These are phyloP conservation scores for Sylvia atricapilla DNA, from an alignment of 2,113 vertebrate genomes.

Conservation along the genomic window DNA sequence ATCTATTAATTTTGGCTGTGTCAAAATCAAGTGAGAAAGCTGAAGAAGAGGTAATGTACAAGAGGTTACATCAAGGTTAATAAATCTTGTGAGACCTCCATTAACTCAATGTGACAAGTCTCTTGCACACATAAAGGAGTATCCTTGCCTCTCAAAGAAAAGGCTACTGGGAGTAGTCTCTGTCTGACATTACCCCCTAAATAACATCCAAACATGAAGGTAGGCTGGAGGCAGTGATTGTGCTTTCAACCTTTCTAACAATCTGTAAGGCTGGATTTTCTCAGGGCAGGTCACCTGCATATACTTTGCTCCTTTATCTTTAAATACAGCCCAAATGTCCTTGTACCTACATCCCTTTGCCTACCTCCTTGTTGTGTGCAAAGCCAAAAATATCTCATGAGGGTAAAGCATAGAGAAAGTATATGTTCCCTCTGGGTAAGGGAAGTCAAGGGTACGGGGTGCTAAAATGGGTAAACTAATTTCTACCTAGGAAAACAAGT, in stretches of 20 bases:
- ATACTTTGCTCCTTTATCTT: neutral
- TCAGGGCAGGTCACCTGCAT: neutral
- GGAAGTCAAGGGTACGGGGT: neutral
- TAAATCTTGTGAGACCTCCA: neutral
- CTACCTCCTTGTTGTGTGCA: neutral
- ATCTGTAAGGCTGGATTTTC: neutral
- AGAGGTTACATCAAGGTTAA: neutral
- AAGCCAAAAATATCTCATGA: neutral
- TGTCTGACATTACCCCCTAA: neutral
- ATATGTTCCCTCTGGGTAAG: neutral
- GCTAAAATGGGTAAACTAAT: neutral
- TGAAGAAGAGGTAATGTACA: neutral
- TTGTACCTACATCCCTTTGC: neutral
- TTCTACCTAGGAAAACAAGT: neutral
- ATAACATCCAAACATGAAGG: neutral
- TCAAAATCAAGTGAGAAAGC: neutral
- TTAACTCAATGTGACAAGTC: neutral
- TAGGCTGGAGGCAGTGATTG: neutral
- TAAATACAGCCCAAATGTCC: too few species aligned
- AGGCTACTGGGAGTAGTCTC: neutral
- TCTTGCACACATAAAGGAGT: neutral
- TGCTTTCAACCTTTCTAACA: neutral
- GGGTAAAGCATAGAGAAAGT: neutral
- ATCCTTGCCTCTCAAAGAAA: neutral
- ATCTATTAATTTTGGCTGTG: neutral